Conservation (phyloP, 2,113 vertebrate genomes). For the Ia io region DNA sequence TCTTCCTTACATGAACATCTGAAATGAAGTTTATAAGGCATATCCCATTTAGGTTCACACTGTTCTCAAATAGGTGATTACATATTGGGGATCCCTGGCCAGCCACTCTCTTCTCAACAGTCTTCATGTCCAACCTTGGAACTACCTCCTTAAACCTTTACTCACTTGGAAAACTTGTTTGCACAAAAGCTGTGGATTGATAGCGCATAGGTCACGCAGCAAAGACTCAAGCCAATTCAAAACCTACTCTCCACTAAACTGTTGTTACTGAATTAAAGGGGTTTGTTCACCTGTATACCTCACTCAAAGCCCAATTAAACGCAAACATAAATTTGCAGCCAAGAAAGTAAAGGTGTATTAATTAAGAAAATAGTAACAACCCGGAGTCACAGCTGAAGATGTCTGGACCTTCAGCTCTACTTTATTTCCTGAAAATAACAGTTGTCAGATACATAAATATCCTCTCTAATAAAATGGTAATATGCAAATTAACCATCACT, state of each 20-base stretch:
- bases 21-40: background rate
- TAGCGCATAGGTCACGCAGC: background rate
- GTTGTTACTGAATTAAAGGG: background rate
- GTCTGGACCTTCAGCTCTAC: conserved; percentile 79
- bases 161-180: background rate
- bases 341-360: background rate
- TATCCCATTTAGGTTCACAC: background rate
- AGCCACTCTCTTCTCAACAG: background rate
- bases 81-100: background rate
- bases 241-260: background rate
- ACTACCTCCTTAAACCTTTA: background rate
- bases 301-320: background rate
- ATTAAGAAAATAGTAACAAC: background rate
- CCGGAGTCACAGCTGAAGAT: conserved; percentile 73
- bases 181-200: background rate
- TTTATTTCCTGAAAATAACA: conserved; percentile 82
- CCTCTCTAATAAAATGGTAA: too few species aligned
- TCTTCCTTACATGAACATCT: background rate
- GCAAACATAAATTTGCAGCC: background rate
- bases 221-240: background rate
- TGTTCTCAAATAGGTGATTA: background rate
- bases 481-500: too few species aligned
- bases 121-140: background rate
- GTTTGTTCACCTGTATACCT: background rate
- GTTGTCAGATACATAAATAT: conserved; percentile 81